These are phyloP conservation scores for Peromyscus leucopus DNA, from an alignment of 2,113 vertebrate genomes.

Conservation along the genomic window DNA sequence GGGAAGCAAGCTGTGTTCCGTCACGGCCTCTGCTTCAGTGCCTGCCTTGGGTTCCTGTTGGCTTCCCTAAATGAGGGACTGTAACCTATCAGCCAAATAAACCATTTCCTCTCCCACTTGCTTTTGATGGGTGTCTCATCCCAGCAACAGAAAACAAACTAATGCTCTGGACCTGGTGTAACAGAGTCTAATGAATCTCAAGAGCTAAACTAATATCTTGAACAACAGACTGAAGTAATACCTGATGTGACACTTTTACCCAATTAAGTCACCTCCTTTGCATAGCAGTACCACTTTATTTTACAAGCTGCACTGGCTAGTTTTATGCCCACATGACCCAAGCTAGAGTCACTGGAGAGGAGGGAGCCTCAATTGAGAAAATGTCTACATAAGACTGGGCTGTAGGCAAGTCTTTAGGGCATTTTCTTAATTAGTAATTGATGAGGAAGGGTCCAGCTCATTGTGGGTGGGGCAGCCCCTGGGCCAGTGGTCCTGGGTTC, in stretches of 20 bases:
- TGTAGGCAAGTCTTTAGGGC: neutral
- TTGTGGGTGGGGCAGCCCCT: neutral
- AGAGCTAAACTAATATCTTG: neutral
- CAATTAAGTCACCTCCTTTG: neutral
- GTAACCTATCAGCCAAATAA: neutral
- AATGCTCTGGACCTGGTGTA: neutral
- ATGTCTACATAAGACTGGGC: neutral
- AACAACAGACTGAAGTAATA: neutral
- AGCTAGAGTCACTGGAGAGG: neutral
- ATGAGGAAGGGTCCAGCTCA: neutral
- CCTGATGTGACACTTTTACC: neutral
- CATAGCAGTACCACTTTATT: neutral
- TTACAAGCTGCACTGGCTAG: neutral
- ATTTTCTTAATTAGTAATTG: neutral
- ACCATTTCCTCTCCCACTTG: neutral
- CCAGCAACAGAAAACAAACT: neutral
- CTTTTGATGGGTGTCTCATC: neutral
- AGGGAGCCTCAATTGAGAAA: neutral
- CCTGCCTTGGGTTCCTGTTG: neutral
- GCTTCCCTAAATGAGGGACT: neutral
- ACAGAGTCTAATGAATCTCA: neutral
- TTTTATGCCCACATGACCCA: neutral
- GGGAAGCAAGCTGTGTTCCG: neutral
- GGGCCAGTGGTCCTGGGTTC: neutral
- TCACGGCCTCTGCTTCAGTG: neutral